Evolutionary conservation across 2,113 vertebrate genomes (phyloP), one percentile per base, ranked within the genome.

Genomic region (Hippocampus comes): DNA sequence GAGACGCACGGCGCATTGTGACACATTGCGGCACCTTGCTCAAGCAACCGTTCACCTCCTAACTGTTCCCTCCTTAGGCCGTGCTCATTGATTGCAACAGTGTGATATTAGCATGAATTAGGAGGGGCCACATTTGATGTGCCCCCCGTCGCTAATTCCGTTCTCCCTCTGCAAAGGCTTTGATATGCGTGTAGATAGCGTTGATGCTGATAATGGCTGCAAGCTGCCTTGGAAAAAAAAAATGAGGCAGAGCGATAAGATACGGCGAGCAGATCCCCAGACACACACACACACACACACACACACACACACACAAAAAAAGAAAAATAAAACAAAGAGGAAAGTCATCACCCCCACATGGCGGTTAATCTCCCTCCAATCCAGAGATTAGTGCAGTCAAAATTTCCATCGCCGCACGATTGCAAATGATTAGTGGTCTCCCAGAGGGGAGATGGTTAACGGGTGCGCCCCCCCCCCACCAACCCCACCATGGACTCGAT

Each of bases 181-280:
- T 84, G 88, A 89, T 90, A 89, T 86, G 81, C 76, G 82, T 87
- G 87, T 82, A 85, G 78, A 88, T 88, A 86, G 68, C 79, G 76
- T 69, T 56, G 1, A 38, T 15, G 74, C 30, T 80, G 88, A 90
- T 86, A 84, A 86, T 66, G 64, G 53, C 18, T 21, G 66, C 61
- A 70, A 82, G 76, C 63, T 77, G 76, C 82, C 86, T 83, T 0
- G n/a, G 78, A n/a, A n/a, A 53, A 55, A 55, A 88, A 85, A 85
- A 85, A 84, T 70, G 83, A 85, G 70, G 82, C 84, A 74, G 49
- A 74, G 82, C 9, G 80, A 91, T 84, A 82, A 89, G 87, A 87
- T 86, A 86, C 84, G 79, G 70, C 53, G 1, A 72, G 78, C 81
- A 81, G 84, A 84, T 80, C 78, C 78, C 68, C 74, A 82, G 74